Conservation (phyloP, 2,888 invertebrate species). For the Willowsia nigromaculata region DNA sequence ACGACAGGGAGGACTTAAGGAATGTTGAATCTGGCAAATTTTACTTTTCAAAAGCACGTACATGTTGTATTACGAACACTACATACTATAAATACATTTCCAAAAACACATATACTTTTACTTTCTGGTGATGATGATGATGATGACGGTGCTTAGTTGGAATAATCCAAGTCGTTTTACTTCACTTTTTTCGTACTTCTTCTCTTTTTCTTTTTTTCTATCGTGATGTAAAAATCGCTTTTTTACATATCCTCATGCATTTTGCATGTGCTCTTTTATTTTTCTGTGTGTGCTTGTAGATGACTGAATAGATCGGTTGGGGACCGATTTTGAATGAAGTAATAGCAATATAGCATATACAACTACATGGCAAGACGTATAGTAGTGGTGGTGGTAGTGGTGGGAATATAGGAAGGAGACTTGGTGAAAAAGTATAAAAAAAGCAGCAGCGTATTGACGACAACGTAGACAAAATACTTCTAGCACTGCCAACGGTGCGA, state of each 20-base stretch:
- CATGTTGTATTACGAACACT: too few species aligned
- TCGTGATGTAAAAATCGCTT: constrained; percentile 48
- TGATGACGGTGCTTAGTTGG: constrained; percentile 26
- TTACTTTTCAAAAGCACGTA: neutral
- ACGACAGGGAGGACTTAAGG: constrained; percentile 21
- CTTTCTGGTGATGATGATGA: neutral
- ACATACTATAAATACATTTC: neutral
- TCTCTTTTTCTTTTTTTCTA: constrained; percentile 32
- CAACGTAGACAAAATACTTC: neutral
- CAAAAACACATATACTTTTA: neutral
- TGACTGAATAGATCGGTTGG: neutral
- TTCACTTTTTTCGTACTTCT: neutral
- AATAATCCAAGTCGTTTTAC: constrained; percentile 55
- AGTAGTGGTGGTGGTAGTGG: too few species aligned
- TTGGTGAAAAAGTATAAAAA: neutral
- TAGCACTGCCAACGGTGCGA: neutral
- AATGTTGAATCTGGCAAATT: constrained; percentile 40
- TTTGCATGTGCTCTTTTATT: constrained; percentile 50
- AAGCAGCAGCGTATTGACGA: constrained; percentile 4
- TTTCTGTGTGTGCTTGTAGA: neutral
- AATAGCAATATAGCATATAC: neutral
- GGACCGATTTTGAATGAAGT: constrained; percentile 10
- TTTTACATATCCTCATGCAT: constrained; percentile 63
- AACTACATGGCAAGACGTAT: neutral
- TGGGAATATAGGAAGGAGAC: neutral